Evolutionary conservation across 2,888 invertebrate genomes (phyloP), one percentile per base, ranked within the genome.

Genomic region (Idaea aversata): DNA sequence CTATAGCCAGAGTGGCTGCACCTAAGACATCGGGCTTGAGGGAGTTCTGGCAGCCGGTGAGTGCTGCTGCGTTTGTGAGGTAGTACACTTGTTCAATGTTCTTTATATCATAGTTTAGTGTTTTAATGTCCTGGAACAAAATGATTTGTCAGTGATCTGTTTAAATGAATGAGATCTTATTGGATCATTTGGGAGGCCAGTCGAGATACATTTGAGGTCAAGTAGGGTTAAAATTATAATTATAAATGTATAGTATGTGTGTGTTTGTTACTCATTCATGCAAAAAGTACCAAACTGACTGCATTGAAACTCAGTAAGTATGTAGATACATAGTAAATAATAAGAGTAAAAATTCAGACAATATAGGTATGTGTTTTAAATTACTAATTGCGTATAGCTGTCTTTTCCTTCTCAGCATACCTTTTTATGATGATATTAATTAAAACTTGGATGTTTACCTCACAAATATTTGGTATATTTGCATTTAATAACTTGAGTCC

Each of bases 401-500:
- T 25, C 2, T 25, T 25, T 25, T 25, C 25, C 25, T 25, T 25
- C 25, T 25, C 25, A 25, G 25, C 3, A 25, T 25, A 25, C 25
- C 25, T 25, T 25, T 25, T 25, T 25, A 25, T 25, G 25, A 25
- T 25, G 25, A 25, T 25, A 25, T 25, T 25, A 25, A 25, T 25
- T 1, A 25, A 25, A 25, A 2, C 25, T 25, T 25, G 3, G 25
- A 4, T 47, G 10, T 79, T 90, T 85, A 96, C 96, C 86, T 95
- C 86, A 91, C 95, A 93, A 81, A 95, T 80, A 80, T 94, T 90
- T 58, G 93, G 94, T 67, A 96, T 84, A 15, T 94, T 85, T 72
- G 94, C 94, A 75, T 95, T 95, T 1, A 97, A 89, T 61, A 95
- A 88, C 74, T 94, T 95, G 65, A 96, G 94, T 61, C 97, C 98